A percentile compares a stretch with the other conserved stretches of the same genome.
Evolutionary conservation across 2,797 vertebrate genomes (phyloP).

Genomic region (Micropoecilia bifurca): DNA sequence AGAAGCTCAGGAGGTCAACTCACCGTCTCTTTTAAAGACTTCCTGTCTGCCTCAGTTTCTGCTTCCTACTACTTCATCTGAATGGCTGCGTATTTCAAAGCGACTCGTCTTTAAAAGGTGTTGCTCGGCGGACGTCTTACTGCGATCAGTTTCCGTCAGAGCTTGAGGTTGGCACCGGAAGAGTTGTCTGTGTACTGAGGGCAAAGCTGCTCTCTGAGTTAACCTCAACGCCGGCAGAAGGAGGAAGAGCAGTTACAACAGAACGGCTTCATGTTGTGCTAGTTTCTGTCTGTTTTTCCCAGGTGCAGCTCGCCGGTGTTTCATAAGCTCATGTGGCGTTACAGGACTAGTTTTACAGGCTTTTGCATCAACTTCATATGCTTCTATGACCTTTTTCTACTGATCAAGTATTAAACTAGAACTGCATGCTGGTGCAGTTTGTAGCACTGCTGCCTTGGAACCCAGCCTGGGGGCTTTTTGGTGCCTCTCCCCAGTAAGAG

Average conservation of each 20-base stretch:
- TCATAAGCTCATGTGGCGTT: neutral
- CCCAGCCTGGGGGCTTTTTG: neutral
- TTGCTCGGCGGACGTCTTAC: conserved; percentile 41
- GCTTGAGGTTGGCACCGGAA: conserved; percentile 75
- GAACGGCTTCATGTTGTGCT: conserved; percentile 7
- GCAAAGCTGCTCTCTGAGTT: conserved; percentile 48
- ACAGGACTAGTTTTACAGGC: neutral
- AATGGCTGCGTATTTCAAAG: neutral
- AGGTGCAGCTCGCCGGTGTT: conserved; percentile 32
- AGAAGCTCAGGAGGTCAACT: conserved; percentile 30
- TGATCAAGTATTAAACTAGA: neutral
- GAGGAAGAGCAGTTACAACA: conserved; percentile 53
- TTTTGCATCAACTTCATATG: neutral
- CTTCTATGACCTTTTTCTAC: neutral
- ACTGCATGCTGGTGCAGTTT: neutral
- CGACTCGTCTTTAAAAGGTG: neutral
- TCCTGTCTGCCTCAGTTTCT: conserved; percentile 41
- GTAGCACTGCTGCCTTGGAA: neutral
- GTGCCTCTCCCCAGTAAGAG: neutral
- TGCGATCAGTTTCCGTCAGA: conserved; percentile 32
- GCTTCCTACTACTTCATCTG: conserved; percentile 14
- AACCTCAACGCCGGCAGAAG: conserved; percentile 68
- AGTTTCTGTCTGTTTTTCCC: conserved; percentile 28
- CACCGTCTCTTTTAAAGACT: conserved; percentile 27
- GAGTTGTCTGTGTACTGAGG: conserved; percentile 49